These are phyloP conservation scores for Glaucidium brasilianum DNA, from an alignment of 2,113 vertebrate species.

Conservation along the genomic window DNA sequence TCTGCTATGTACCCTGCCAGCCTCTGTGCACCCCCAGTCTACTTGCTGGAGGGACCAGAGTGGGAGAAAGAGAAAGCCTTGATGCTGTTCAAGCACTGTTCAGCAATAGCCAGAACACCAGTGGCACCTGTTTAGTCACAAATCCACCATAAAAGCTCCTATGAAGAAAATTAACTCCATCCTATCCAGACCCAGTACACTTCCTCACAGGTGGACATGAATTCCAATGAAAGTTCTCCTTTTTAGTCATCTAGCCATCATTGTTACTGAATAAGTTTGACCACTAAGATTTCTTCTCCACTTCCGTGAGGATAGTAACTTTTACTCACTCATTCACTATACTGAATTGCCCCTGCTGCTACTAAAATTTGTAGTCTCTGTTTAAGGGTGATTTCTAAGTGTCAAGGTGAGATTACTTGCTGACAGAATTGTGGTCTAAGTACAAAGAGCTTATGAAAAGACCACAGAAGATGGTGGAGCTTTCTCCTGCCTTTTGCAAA, in stretches of 20 bases:
- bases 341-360: neutral
- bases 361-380: neutral
- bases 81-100: neutral
- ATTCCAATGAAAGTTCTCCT: neutral
- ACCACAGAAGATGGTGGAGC: neutral
- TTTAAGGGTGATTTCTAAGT: neutral
- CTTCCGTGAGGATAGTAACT: neutral
- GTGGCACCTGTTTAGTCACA: neutral
- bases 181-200: neutral
- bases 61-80: neutral
- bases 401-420: neutral
- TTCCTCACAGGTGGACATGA: neutral
- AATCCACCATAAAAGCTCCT: neutral
- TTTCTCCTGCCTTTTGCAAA: neutral
- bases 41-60: neutral
- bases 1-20: neutral
- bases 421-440: neutral
- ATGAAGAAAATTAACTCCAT: neutral
- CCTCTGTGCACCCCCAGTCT: neutral
- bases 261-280: neutral
- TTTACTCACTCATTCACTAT: neutral
- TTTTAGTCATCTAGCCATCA: neutral
- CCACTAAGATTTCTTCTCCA: neutral
- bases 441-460: neutral
- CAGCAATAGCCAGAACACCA: neutral